Evolutionary conservation across 2,888 invertebrate genomes (phyloP).

Genomic region (Amphiduros pacificus): DNA sequence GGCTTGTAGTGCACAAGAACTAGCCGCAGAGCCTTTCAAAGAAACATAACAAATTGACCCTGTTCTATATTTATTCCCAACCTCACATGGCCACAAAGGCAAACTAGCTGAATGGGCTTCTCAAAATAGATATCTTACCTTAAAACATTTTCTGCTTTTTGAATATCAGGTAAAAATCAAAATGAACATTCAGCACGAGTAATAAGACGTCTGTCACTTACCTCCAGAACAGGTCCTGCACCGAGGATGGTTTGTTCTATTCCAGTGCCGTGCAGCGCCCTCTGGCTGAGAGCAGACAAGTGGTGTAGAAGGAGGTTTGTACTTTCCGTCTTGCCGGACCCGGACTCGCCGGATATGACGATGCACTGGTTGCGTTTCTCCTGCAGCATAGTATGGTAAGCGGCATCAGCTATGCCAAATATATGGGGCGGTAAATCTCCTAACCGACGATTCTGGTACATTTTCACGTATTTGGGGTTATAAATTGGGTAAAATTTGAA

Average conservation of each 20-base stretch:
- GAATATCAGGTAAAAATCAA: background rate
- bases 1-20: too few species aligned
- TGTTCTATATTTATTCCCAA: too few species aligned
- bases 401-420: constrained; percentile 92
- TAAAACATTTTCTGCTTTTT: too few species aligned
- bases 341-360: constrained; percentile 92
- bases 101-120: too few species aligned
- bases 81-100: too few species aligned
- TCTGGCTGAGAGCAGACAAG: constrained; percentile 90
- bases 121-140: too few species aligned
- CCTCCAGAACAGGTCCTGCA: constrained; percentile 92
- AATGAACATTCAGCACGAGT: background rate
- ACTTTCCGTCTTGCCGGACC: constrained; percentile 95
- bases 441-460: constrained; percentile 89
- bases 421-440: constrained; percentile 94
- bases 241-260: constrained; percentile 95
- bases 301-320: constrained; percentile 94
- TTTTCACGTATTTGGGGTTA: constrained; percentile 94
- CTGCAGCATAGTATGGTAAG: constrained; percentile 91
- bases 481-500: constrained; percentile 94
- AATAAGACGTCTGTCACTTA: constrained; percentile 39
- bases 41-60: too few species aligned
- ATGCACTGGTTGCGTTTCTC: constrained; percentile 90
- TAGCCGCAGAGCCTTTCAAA: too few species aligned
- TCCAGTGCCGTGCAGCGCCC: constrained; percentile 79